Evolutionary conservation across 2,888 invertebrate genomes (phyloP), one percentile per base, ranked within the genome.

Genomic region (Nebria salina): DNA sequence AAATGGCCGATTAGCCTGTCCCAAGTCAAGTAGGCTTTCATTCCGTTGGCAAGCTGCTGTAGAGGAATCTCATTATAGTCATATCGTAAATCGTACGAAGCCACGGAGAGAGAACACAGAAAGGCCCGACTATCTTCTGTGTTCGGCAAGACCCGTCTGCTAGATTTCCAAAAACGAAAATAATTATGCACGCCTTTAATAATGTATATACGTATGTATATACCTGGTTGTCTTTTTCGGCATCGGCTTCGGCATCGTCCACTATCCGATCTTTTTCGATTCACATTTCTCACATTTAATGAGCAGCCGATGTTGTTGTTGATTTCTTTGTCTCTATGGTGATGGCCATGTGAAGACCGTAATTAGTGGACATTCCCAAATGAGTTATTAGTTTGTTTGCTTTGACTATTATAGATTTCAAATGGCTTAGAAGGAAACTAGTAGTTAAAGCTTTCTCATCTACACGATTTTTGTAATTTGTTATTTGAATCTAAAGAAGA

Each of bases 1-100:
- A 86, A 85, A 85, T 86, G 85, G 86, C 84, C 84, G 84, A 80
- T 80, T 80, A 80, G 65, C 11, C 42, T 41, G 15, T 20, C 41
- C 9, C 54, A 54, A 20, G 26, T 8, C 54, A 54, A 20, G 26
- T 8, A 34, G n/a, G 34, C 41, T 11, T 34, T 26, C 72, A 34
- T 72, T 26, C 34, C 54, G 74, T 74, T 74, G 15, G 25, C 42
- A 74, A 25, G 20, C 54, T 75, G 43, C 75, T 75, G 75, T 34
- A 70, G 42, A 43, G 42, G 81, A 76, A 76, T 81, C 81, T 81
- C 81, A 81, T 81, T 81, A 81, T 72, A 26, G n/a, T 65, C 76
- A 72, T 76, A 81, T 81, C 81, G 76, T 81, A 81, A 81, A 81
- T 81, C 66, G 54, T 80, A 75, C 74, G 42, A 25, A 54, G 79